These are phyloP conservation scores for Phalacrocorax brasilianus DNA, from an alignment of 2,113 vertebrate genomes.

Conservation along the genomic window DNA sequence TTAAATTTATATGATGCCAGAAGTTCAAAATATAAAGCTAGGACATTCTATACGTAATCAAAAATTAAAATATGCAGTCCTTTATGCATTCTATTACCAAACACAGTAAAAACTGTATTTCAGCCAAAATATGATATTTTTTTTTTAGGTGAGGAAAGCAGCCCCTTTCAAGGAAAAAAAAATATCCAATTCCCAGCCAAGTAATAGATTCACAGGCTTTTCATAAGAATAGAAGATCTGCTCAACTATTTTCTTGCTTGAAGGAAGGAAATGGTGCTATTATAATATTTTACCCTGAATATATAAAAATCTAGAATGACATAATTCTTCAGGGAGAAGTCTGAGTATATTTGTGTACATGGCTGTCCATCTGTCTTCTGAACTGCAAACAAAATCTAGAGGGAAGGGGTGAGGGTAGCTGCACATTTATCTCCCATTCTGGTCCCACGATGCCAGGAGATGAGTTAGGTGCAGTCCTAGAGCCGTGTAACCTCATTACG, in stretches of 20 bases:
- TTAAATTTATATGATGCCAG: background rate
- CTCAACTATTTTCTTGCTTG: slow-evolving; percentile 13
- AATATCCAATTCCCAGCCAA: background rate
- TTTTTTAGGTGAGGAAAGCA: background rate
- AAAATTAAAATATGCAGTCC: background rate
- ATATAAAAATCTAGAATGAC: background rate
- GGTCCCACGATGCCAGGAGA: background rate
- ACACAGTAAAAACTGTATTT: background rate
- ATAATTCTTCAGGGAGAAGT: background rate
- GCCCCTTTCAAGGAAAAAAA: background rate
- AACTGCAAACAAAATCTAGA: background rate
- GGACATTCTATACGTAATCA: background rate
- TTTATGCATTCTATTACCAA: background rate
- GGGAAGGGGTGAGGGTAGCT: background rate
- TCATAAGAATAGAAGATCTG: background rate
- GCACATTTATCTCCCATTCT: background rate
- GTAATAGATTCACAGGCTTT: background rate
- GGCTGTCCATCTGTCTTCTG: background rate
- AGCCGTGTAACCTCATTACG: background rate
- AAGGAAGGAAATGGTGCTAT: background rate
- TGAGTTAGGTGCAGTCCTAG: background rate
- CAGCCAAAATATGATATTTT: background rate
- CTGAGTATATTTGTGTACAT: background rate
- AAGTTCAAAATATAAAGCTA: background rate
- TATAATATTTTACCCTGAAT: background rate